A percentile compares a stretch with the other conserved stretches of the same genome.
These are phyloP conservation scores for Mus minutoides DNA, from an alignment of 2,797 vertebrate genomes.

Conservation along the genomic window DNA sequence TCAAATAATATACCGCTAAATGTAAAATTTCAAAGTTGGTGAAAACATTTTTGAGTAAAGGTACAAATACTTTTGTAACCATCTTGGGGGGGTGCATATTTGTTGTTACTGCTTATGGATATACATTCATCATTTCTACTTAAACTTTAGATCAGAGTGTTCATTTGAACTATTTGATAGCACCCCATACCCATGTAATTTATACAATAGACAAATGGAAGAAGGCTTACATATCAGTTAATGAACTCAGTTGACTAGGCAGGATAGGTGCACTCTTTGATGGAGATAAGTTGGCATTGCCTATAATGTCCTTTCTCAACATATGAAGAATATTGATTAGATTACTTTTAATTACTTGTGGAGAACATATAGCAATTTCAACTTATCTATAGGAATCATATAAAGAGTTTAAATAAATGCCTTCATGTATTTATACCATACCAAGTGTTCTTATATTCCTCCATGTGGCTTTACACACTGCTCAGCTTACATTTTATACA, in stretches of 20 bases:
- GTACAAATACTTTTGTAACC: background rate
- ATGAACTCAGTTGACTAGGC: background rate
- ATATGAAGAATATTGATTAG: background rate
- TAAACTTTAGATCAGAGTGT: background rate
- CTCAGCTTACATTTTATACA: background rate
- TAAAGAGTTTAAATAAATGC: background rate
- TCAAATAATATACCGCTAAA: background rate
- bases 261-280: background rate
- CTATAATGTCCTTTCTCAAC: constrained; percentile 23
- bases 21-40: background rate
- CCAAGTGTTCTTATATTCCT: background rate
- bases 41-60: background rate
- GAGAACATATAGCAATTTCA: background rate
- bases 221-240: background rate
- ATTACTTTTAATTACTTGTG: constrained; percentile 3
- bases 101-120: background rate
- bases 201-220: background rate
- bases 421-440: background rate
- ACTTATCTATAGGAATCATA: constrained; percentile 23
- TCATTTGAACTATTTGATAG: background rate
- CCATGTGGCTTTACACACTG: background rate
- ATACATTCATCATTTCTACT: constrained; percentile 17
- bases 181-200: background rate
- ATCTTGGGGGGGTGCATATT: background rate
- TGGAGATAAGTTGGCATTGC: constrained; percentile 14